Conservation (phyloP, 2,888 invertebrate genomes). For the Melieria picta region DNA sequence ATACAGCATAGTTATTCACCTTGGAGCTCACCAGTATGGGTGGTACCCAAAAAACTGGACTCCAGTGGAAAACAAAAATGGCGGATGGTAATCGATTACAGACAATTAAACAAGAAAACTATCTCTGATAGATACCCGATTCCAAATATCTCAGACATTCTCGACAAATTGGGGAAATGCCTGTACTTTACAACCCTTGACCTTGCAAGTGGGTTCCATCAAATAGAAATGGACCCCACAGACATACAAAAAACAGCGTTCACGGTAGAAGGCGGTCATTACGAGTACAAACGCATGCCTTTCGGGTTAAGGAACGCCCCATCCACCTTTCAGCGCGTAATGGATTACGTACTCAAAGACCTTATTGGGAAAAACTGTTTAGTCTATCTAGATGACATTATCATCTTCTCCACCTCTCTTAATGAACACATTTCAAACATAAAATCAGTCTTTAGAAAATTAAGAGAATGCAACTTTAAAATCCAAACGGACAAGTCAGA, state of each 20-base stretch:
- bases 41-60: no score
- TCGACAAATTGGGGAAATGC: neutral
- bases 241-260: neutral
- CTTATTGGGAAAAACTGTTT: conserved; percentile 37
- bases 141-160: neutral
- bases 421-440: conserved; percentile 30
- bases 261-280: conserved; percentile 42
- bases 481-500: conserved; percentile 4
- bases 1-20: neutral
- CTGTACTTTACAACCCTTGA: neutral
- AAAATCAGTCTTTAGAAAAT: conserved; percentile 44
- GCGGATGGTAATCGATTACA: neutral
- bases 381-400: conserved; percentile 12
- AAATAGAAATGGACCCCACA: neutral
- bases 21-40: neutral
- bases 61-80: no score
- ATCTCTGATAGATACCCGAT: neutral
- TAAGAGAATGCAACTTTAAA: conserved; percentile 33
- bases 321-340: conserved; percentile 46
- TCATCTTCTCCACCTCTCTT: conserved; percentile 9
- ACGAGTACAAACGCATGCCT: conserved; percentile 46
- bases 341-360: conserved; percentile 46
- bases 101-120: conserved; percentile 11
- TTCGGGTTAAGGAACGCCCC: conserved; percentile 45
- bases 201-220: neutral